These are phyloP conservation scores for Lichenostomus cassidix DNA, from an alignment of 2,113 vertebrate species.

Conservation along the genomic window DNA sequence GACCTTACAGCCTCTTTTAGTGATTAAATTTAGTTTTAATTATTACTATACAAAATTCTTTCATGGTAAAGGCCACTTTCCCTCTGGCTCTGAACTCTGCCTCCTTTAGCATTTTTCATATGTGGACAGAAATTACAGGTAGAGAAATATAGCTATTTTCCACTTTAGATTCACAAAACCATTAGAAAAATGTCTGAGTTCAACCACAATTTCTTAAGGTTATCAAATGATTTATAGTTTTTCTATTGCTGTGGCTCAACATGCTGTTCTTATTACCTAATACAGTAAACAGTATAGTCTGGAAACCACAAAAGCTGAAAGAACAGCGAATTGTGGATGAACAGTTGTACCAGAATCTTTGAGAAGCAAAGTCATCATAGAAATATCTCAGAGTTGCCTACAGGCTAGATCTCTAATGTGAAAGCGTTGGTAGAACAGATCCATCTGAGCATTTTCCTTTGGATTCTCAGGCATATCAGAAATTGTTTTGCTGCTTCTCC, in stretches of 20 bases:
- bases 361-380: neutral
- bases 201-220: neutral
- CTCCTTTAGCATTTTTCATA: conserved; percentile 9
- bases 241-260: neutral
- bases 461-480: neutral
- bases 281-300: neutral
- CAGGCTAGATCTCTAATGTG: neutral
- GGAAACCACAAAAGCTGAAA: conserved; percentile 2
- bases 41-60: conserved; percentile 28
- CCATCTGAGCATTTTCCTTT: neutral
- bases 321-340: neutral
- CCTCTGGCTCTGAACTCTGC: neutral
- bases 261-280: neutral
- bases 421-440: neutral
- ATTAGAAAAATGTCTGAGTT: conserved; percentile 21
- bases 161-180: neutral
- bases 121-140: neutral
- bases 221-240: conserved; percentile 6
- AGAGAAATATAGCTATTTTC: neutral
- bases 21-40: conserved; percentile 38
- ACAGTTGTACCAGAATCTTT: neutral
- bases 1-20: conserved; percentile 33
- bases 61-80: conserved; percentile 22
- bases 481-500: neutral
- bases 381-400: neutral